Base-by-base conservation (phyloP, 2,113 vertebrate species). In the Triplophysa siluroides region DNA sequence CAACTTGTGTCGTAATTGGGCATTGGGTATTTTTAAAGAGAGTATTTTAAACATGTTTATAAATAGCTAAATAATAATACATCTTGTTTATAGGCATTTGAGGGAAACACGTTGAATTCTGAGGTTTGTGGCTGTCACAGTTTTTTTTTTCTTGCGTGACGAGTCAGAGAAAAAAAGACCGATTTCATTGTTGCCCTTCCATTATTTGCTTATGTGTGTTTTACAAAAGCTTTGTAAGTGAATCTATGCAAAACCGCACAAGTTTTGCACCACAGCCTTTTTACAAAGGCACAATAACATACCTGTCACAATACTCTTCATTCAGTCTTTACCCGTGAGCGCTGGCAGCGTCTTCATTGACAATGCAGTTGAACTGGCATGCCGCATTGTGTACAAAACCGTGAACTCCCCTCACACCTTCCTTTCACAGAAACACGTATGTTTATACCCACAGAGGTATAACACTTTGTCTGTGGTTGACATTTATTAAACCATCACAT, bases 291-390 rank as follows among this genome's bases (percentile, higher is more conserved):
- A 68, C 21, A 71, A 21, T 70, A 26, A 29, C 63, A 54, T 45
- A 76, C 77, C 21, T 66, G 64, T 69, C 21, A 68, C 71, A 81
- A 81, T 75, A 21, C 33, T 13, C 43, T 54, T 63, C 41, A 61
- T 80, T 80, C 78, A 58, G 43, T 47, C 69, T 50, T 14, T 26
- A n/a, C 23, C 33, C 45, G 43, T n/a, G 33, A 81, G 63, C 16
- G 61, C 21, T 56, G 24, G 54, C 64, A 62, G 29, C 56, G 56
- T 79, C 24, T 65, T 12, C 38, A 76, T 50, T 24, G 50, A 81
- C 64, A 74, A 82, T 61, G 83, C 73, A 38, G 77, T 13, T 29
- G 38, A 62, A 38, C 83, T 23, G 52, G 54, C 21, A 38, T 69
- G 65, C 13, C 29, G 4, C 66, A 29, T 58, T 14, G 33, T 18